Percentiles rank a stretch among this genome's conserved stretches.
Evolutionary conservation across 1,140 invertebrate genomes (phyloP).

Genomic region (Drosophila kurseongensis): DNA sequence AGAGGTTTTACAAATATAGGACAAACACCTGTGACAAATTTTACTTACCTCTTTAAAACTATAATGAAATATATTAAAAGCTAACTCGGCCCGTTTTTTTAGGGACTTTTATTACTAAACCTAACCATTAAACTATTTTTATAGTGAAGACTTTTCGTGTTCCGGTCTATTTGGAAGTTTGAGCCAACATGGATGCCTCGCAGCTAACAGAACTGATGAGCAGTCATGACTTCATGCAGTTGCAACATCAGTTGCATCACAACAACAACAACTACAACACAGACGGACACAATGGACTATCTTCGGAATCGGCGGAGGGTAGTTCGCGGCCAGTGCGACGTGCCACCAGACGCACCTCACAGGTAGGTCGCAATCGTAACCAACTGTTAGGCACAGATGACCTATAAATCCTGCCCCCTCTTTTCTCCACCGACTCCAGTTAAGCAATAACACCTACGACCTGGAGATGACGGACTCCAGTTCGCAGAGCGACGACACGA

Average conservation of each 20-base stretch:
- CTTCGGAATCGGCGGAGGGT: slow-evolving; percentile 65
- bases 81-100: no score
- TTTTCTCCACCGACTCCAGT: slow-evolving; percentile 33
- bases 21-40: no score
- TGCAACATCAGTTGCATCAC: slow-evolving; percentile 71
- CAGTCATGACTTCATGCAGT: slow-evolving; percentile 72
- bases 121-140: not conserved
- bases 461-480: slow-evolving; percentile 84
- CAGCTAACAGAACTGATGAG: slow-evolving; percentile 77
- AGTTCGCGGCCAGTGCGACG: slow-evolving; percentile 69
- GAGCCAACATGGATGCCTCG: slow-evolving; percentile 63
- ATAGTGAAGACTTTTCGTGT: not conserved
- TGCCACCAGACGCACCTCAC: slow-evolving; percentile 75
- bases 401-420: not conserved
- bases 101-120: no score
- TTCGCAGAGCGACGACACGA: slow-evolving; percentile 84
- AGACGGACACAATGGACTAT: slow-evolving; percentile 70
- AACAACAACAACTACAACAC: slow-evolving; percentile 78
- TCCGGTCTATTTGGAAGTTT: not conserved
- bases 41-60: no score
- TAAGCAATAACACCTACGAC: slow-evolving; percentile 84
- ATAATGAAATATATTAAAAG: no score
- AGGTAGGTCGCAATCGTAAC: slow-evolving; percentile 38
- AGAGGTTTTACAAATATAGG: no score
- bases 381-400: no score